Percentiles rank a stretch among this genome's conserved stretches.
Conservation (phyloP, 2,797 vertebrate genomes). For the Stomatorhinus walkeri region DNA sequence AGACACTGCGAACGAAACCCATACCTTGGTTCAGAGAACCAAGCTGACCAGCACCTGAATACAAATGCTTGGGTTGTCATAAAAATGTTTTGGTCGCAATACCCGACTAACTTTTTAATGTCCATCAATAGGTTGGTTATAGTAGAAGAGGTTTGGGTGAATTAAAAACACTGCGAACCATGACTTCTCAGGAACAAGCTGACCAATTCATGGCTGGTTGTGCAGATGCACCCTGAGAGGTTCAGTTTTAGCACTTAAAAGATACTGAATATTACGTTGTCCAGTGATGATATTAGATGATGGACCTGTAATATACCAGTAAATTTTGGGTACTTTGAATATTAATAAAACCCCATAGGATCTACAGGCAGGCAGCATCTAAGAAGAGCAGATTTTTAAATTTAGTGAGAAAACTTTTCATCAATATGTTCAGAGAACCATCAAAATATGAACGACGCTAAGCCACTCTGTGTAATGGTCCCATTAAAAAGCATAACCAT, state of each 20-base stretch:
- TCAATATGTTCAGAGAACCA: background rate
- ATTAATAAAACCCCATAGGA: background rate
- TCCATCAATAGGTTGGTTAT: background rate
- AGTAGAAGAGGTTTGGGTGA: background rate
- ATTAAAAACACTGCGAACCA: background rate
- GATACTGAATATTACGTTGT: background rate
- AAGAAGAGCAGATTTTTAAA: background rate
- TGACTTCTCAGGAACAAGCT: background rate
- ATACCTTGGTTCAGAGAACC: background rate
- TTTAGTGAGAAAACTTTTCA: background rate
- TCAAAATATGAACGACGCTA: background rate
- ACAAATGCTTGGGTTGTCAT: background rate
- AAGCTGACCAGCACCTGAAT: background rate
- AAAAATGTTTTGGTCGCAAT: background rate
- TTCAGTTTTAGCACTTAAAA: conserved; percentile 1
- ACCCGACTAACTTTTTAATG: background rate
- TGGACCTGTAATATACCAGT: background rate
- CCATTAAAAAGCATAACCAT: background rate
- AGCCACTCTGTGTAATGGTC: background rate
- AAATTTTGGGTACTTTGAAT: background rate
- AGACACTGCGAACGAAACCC: background rate
- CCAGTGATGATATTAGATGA: background rate
- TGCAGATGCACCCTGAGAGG: background rate
- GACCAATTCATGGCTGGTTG: background rate
- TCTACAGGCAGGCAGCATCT: background rate